Evolutionary conservation across 1,140 invertebrate genomes (phyloP), one percentile per base, ranked within the genome.

Genomic region (Drosophila bipectinata): DNA sequence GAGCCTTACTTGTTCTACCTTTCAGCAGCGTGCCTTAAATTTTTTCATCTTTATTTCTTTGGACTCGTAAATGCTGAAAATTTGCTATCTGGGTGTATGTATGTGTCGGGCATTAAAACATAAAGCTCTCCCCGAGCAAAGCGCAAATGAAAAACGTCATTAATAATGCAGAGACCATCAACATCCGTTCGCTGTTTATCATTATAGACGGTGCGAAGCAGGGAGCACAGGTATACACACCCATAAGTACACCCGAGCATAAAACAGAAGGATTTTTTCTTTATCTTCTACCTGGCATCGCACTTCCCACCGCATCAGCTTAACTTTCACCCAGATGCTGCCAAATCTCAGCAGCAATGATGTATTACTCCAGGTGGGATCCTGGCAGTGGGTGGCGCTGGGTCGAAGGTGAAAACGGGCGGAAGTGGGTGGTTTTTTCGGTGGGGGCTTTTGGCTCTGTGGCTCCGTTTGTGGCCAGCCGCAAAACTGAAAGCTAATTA

Each of bases 81-180:
- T 52, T 47, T 62, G 48, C 67, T 44, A 49, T 18, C 61, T 72
- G 55, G 34, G 9, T 63, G 45, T 41, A 30, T 60, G 58, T 61
- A 4, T 21, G 52, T 15, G 15, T 15, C 15, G 44, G 28, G 58
- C 69, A 72, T 72, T 69, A 77, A 82, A 72, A 67, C 73, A 78
- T 76, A 62, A 67, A 79, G 51, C 66, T 69, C 26, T 68, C 61
- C 68, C 76, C 59, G 72, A 68, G 72, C 78, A 73, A 62, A 69
- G 66, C 72, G 78, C 79, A 79, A 88, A 88, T 88, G 83, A 88
- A 88, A 89, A 84, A 77, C 84, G 83, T 58, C 83, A 88, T 88
- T 88, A 88, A 88, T 88, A 88, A 88, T 88, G 83, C 81, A 82
- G 63, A 71, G 66, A 89, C 72, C 84, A 88, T 77, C 68, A 88